These are phyloP conservation scores for Neofelis nebulosa DNA, from an alignment of 2,113 vertebrate species.

Conservation along the genomic window DNA sequence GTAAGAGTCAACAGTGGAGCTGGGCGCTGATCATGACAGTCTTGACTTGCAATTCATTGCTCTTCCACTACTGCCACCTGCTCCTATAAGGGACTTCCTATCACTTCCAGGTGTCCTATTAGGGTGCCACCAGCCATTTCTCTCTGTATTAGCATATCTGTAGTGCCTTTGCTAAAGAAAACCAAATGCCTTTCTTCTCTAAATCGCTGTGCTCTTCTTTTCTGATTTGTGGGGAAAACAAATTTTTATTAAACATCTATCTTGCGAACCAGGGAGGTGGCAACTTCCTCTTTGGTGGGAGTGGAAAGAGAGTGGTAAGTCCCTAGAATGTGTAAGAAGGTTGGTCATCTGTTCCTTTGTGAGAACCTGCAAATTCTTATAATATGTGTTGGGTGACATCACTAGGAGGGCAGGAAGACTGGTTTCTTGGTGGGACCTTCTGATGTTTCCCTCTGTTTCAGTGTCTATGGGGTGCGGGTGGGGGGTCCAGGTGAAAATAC, in stretches of 20 bases:
- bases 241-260: background rate
- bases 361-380: background rate
- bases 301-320: background rate
- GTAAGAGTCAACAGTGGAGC: background rate
- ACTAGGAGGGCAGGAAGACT: background rate
- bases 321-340: background rate
- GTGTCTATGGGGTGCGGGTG: accelerated
- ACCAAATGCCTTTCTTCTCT: background rate
- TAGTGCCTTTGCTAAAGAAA: background rate
- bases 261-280: background rate
- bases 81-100: background rate
- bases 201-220: background rate
- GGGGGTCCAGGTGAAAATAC: background rate
- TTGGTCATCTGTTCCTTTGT: background rate
- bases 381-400: background rate
- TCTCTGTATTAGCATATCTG: background rate
- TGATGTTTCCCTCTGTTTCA: background rate
- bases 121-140: background rate
- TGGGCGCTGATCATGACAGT: background rate
- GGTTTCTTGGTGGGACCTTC: background rate
- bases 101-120: too few species aligned
- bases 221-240: background rate
- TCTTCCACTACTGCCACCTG: background rate
- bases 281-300: background rate
- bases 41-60: background rate